Conservation (phyloP, 2,888 invertebrate genomes). For the Schizotus pectinicornis region DNA sequence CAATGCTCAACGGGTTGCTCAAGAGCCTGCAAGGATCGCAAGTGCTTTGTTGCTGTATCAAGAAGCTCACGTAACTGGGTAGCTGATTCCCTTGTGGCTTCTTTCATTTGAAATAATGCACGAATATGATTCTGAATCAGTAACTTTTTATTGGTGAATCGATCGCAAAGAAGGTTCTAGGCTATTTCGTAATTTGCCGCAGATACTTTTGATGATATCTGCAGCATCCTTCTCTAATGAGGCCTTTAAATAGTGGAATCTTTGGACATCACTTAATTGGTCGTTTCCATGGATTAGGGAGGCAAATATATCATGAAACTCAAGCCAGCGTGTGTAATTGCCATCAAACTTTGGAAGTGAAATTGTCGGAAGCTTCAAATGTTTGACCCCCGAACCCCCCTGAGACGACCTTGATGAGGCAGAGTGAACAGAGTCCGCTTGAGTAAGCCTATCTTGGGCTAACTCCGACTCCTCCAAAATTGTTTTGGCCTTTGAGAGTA, state of each 20-base stretch:
- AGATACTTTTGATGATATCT: slow-evolving; percentile 1
- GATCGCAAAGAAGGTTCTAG: slow-evolving; percentile 28
- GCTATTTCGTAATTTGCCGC: slow-evolving; percentile 21
- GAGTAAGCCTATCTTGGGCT: too few species aligned
- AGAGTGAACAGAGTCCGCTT: not conserved
- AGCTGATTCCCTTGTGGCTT: not conserved
- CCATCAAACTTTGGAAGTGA: not conserved
- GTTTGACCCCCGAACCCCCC: too few species aligned
- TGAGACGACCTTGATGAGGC: too few species aligned
- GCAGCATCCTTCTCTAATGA: not conserved
- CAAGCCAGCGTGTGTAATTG: not conserved
- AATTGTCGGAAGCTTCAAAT: not conserved
- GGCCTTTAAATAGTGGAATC: slow-evolving; percentile 1
- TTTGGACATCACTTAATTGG: not conserved
- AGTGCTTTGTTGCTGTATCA: too few species aligned
- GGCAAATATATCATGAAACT: too few species aligned
- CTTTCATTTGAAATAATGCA: slow-evolving; percentile 12
- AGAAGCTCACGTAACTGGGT: too few species aligned
- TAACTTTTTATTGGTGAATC: slow-evolving; percentile 21
- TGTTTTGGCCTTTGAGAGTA: not conserved
- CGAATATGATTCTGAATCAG: slow-evolving; percentile 19
- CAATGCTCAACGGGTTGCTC: too few species aligned
- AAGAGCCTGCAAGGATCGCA: too few species aligned
- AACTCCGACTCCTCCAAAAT: not conserved
- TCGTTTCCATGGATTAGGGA: not conserved